Evolutionary conservation across 2,797 vertebrate genomes (phyloP).

Genomic region (Parauchenoglanis punctatus): DNA sequence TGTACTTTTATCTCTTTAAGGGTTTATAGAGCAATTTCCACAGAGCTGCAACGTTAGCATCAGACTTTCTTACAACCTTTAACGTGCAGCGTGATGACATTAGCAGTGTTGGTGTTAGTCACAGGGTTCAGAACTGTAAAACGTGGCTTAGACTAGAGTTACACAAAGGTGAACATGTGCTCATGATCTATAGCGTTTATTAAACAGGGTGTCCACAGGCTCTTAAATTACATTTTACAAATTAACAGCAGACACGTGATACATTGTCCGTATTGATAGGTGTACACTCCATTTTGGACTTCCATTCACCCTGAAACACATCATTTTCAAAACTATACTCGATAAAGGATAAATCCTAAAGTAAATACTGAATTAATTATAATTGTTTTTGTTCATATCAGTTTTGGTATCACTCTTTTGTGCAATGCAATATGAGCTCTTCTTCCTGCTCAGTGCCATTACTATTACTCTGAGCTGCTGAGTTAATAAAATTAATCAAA

Average conservation of each 20-base stretch:
- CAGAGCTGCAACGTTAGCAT: slow-evolving; percentile 11
- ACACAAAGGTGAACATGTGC: not conserved
- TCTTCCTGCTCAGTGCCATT: not conserved
- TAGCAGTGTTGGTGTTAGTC: slow-evolving; percentile 25
- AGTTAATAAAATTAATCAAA: not conserved
- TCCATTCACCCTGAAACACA: not conserved
- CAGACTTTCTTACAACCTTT: slow-evolving; percentile 32
- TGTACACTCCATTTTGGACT: not conserved
- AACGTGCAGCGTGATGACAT: slow-evolving; percentile 8
- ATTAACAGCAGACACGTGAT: not conserved
- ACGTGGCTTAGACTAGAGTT: not conserved
- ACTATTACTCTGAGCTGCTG: not conserved
- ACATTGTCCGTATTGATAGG: too few species aligned
- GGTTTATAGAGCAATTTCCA: slow-evolving; percentile 42
- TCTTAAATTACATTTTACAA: not conserved
- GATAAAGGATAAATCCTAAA: not conserved
- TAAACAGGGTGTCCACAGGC: slow-evolving; percentile 5
- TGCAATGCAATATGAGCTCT: not conserved
- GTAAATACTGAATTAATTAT: not conserved
- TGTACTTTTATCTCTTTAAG: slow-evolving; percentile 43
- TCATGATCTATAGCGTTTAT: not conserved
- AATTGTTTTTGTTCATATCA: not conserved
- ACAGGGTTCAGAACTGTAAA: slow-evolving; percentile 14
- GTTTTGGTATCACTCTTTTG: not conserved
- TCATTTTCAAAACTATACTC: not conserved